phyloP scores from a whole-genome alignment of 2,797 vertebrate species.

The Lacerta viridis region DNA sequence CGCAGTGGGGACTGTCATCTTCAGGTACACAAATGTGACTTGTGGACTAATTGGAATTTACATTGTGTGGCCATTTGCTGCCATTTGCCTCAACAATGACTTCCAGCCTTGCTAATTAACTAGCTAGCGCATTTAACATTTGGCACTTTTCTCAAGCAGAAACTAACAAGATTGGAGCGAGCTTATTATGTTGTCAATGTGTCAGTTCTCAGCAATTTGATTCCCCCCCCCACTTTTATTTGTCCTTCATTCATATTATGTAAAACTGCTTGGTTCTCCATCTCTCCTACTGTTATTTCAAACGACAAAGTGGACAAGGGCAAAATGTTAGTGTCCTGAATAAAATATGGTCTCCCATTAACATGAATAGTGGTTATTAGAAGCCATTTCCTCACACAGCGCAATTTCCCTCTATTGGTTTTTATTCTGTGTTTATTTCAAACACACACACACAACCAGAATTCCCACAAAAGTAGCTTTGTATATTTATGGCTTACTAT shows the following conservation, averaged over 20 bases:
- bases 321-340: slow-evolving; percentile 52
- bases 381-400: slow-evolving; percentile 40
- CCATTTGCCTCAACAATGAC: slow-evolving; percentile 39
- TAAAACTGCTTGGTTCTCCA: slow-evolving; percentile 6
- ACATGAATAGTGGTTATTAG: slow-evolving; percentile 47
- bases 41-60: slow-evolving; percentile 36
- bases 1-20: neutral
- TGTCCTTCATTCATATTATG: slow-evolving; percentile 4
- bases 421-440: slow-evolving; percentile 39
- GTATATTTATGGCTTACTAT: slow-evolving; percentile 25
- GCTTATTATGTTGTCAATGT: slow-evolving; percentile 42
- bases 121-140: slow-evolving; percentile 4
- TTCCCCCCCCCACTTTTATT: slow-evolving; percentile 2
- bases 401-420: slow-evolving; percentile 11
- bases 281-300: slow-evolving; percentile 48
- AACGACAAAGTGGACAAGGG: slow-evolving; percentile 53
- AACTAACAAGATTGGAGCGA: slow-evolving; percentile 37
- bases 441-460: neutral
- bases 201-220: slow-evolving; percentile 50
- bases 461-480: slow-evolving; percentile 40
- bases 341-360: slow-evolving; percentile 55
- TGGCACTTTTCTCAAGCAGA: slow-evolving; percentile 43
- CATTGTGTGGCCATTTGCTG: slow-evolving; percentile 2
- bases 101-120: slow-evolving; percentile 29
- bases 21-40: slow-evolving; percentile 19